Evolutionary conservation across 2,888 invertebrate genomes (phyloP).

Genomic region (Pachydiplax longipennis): DNA sequence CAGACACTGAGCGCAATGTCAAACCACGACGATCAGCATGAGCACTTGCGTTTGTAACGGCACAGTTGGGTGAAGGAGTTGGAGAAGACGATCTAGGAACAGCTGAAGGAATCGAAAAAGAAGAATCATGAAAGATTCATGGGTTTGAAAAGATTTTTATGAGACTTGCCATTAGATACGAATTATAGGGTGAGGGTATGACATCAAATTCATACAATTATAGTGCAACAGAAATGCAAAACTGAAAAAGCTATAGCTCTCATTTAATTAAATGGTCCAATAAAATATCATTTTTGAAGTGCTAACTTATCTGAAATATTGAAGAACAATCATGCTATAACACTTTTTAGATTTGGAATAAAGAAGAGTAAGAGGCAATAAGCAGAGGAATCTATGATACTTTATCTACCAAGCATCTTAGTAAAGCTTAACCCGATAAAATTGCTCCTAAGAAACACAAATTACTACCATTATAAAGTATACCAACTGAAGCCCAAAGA

Average conservation of each 20-base stretch:
- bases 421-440: neutral
- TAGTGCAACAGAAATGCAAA: too few species aligned
- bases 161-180: too few species aligned
- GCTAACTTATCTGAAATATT: too few species aligned
- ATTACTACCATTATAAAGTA: neutral
- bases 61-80: neutral
- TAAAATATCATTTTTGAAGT: too few species aligned
- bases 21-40: neutral
- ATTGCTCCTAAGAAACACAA: neutral
- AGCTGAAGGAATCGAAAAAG: neutral
- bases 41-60: neutral
- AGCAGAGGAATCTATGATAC: neutral
- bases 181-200: too few species aligned
- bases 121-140: neutral
- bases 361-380: neutral
- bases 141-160: too few species aligned
- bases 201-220: too few species aligned
- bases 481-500: too few species aligned
- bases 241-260: too few species aligned
- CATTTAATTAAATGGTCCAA: too few species aligned
- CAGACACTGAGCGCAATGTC: conserved; percentile 46
- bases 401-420: neutral
- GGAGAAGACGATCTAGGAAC: conserved; percentile 2
- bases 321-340: too few species aligned
- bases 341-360: neutral